Conservation (phyloP, 2,797 vertebrate genomes). For the Delichon dasypus region DNA sequence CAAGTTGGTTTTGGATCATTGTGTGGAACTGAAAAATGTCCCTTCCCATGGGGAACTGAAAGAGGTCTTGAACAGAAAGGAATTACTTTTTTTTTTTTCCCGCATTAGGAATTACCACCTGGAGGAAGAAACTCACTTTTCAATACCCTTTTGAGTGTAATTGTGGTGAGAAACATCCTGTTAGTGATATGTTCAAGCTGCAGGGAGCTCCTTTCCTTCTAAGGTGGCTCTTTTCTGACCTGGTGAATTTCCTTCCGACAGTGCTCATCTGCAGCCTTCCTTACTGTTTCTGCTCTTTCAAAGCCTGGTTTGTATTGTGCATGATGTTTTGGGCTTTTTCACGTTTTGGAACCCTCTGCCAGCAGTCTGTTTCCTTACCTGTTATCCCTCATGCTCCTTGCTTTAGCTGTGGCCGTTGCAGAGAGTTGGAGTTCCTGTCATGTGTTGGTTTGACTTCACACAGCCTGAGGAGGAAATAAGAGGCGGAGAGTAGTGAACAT, state of each 20-base stretch:
- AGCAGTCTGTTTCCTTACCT: neutral
- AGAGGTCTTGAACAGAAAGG: neutral
- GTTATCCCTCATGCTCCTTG: neutral
- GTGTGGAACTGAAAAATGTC: neutral
- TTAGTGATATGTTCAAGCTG: neutral
- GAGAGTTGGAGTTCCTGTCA: neutral
- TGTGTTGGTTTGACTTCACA: neutral
- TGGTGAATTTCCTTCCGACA: neutral
- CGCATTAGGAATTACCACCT: fast-evolving
- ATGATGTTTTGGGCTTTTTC: neutral
- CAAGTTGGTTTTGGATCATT: neutral
- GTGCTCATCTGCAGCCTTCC: neutral
- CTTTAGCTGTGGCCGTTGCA: neutral
- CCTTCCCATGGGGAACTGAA: neutral
- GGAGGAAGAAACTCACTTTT: neutral
- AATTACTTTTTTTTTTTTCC: neutral
- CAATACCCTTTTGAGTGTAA: neutral
- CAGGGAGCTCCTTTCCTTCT: neutral
- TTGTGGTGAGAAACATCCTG: neutral
- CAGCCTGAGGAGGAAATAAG: neutral
- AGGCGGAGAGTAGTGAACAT: neutral
- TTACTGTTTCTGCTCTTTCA: neutral
- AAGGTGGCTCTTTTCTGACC: neutral
- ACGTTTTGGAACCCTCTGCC: neutral
- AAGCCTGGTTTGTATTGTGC: neutral